Evolutionary conservation across 1,140 invertebrate species (phyloP), one percentile per base, ranked within the genome.

Genomic region (Vanessa atalanta): DNA sequence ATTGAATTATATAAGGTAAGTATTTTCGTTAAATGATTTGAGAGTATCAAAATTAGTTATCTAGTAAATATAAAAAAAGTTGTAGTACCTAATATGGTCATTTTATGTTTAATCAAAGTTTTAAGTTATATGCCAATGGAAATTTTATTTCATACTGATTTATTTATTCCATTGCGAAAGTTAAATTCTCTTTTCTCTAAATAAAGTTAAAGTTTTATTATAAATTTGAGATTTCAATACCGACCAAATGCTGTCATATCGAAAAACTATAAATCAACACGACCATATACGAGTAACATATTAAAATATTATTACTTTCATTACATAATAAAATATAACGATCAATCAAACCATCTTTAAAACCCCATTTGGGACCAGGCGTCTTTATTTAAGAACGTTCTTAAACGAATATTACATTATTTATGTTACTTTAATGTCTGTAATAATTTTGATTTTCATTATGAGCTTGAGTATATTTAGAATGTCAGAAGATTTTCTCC

Each of bases 261-360:
- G 37, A 31, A 43, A 37, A 61, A 57, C 71, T 47, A 68, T 73
- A 73, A 73, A 73, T 73, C 72, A 57, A 73, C 57, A 66, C 16
- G 16, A 48, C 72, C 61, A 65, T 65, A 68, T 65, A 69, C 66
- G 65, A 69, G 31, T 74, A 51, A 31, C 14, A 7, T 66, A 73
- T 69, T 74, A 74, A 74, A 69, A 73, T 73, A 68, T 60, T 60
- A 60, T 37, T 66, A 73, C 65, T 75, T 79, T 77, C 75, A 77
- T 75, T 72, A 74, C 23, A 71, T 75, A 78, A 77, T 81, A 81
- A 79, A 79, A 79, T 60, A 75, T 79, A 65, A 82, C 76, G 76
- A 82, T 74, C 74, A 67, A 77, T 77, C 74, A 78, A 78, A 78
- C 74, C 66, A 78, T 57, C 74, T 72, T 76, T 71, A 77, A 77